Base-by-base conservation (phyloP, 2,888 invertebrate species). In the Eilema depressum region DNA sequence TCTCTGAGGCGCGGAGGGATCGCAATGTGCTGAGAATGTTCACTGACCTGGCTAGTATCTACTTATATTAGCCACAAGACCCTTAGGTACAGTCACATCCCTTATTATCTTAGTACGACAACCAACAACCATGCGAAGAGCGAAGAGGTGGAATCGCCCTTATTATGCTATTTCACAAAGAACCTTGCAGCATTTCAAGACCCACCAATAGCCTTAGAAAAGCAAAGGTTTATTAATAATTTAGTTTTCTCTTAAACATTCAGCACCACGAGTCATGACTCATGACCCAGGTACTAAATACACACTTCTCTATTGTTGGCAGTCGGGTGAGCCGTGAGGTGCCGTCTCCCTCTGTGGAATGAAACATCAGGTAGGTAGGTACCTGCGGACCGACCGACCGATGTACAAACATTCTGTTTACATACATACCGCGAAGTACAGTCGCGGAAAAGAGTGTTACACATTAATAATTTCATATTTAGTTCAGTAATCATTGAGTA, bases 401-500 rank as follows among this genome's bases (percentile, higher is more conserved):
- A 80, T 75, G 85, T 75, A 75, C 84, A 83, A 79, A 83, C 82
- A 82, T 69, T 71, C 66, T 78, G 81, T 82, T 80, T 83, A 78
- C 81, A 74, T 75, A 75, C 73, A 79, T 81, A 82, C 82, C 76
- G 73, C 72, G 69, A 73, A 69, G 78, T 82, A 85, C 76, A 66
- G 72, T 0, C 67, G 62, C 0, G 47, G 0, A 70, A 68, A 64
- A 33, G 25, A 73, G 73, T 74, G 70, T 10, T 71, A 59, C 23
- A 53, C 53, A 53, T 53, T 53, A n/a, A n/a, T 53, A 53, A 53
- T 53, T n/a, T 53, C 0, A n/a, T n/a, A n/a, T n/a, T 20, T 47
- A 20, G 7, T n/a, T n/a, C n/a, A n/a, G 7, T 47, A 20, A 47
- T 47, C 17, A 20, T 20, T 47, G 0, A 12, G 33, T 37, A 20